These are phyloP conservation scores for Drosophila watanabei DNA, from an alignment of 1,140 invertebrate species.

Conservation along the genomic window DNA sequence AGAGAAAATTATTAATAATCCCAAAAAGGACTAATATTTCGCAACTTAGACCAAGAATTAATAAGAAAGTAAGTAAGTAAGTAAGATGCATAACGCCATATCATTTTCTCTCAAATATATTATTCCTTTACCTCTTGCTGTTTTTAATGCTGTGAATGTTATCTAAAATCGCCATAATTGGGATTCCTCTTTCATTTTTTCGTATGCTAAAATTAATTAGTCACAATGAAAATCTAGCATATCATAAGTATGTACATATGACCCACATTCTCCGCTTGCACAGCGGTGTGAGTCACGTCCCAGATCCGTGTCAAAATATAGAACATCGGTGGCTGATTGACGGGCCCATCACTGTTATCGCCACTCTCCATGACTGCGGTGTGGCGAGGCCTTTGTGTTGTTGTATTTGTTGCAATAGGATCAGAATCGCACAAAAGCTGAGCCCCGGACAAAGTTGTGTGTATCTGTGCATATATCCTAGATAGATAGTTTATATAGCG, in stretches of 20 bases:
- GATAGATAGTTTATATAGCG: conserved; percentile 6
- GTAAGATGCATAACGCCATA: background rate
- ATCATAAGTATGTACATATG: background rate
- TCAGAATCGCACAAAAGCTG: conserved; percentile 37
- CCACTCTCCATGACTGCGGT: conserved; percentile 23
- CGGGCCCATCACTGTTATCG: conserved; percentile 30
- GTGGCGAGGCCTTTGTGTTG: conserved; percentile 23
- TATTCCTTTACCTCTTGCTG: background rate
- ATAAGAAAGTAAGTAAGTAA: too few relatives aligned
- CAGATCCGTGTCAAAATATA: conserved; percentile 35
- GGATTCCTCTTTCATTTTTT: background rate
- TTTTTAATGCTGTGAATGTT: background rate
- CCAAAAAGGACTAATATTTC: too few relatives aligned
- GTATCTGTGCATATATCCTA: background rate
- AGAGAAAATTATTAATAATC: too few relatives aligned
- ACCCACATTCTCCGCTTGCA: conserved; percentile 15
- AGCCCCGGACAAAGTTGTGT: conserved; percentile 22
- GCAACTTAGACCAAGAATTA: too few relatives aligned
- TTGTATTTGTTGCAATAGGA: conserved; percentile 38
- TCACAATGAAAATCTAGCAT: background rate
- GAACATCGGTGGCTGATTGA: conserved; percentile 34
- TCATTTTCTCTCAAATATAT: background rate
- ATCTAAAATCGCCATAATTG: background rate
- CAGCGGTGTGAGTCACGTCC: conserved; percentile 6
- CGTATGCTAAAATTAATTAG: conserved; percentile 3